Evolutionary conservation across 1,140 invertebrate species (phyloP), one percentile per base, ranked within the genome.

Genomic region (Agrilus planipennis): DNA sequence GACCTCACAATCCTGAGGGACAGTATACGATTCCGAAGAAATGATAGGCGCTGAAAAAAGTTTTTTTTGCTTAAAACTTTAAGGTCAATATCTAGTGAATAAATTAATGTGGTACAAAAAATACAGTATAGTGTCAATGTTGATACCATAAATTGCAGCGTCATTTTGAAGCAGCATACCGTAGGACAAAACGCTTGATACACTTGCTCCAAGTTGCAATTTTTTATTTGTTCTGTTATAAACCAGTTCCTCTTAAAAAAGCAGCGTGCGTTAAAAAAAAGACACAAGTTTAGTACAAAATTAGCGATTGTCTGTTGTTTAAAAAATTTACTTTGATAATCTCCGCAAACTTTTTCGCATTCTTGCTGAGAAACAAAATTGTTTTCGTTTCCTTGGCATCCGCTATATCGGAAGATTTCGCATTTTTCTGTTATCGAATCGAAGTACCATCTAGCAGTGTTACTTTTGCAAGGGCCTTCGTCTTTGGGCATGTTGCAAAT

Each of bases 351-450:
- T 41, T 50, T 61, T 39, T 64, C 62, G 49, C 63, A 67, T 41
- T 56, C 59, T 44, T 66, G 61, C 48, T 70, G 53, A 2, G 64
- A 60, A 32, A 61, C 60, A 52, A 86, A 88, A 52, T 84, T 84
- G 56, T 88, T 88, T 41, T 65, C 64, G 52, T 84, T 86, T 0
- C 75, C 79, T 28, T 75, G 64, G 54, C 87, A 90, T 32, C 84
- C 84, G 29, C 76, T 75, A 50, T 81, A 89, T 39, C 67, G 71
- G 54, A 90, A 90, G 14, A 76, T 64, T 36, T 69, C 63, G 55
- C 88, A 91, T 31, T 69, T 71, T 39, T 69, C 68, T 6, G 66
- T 67, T 1, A 65, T 53, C 11, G 65, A 63, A 51, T 90, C 77
- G 53, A 82, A 91, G 55, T 82, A 85, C 69, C 73, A 82, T 15